Base-by-base conservation (phyloP, 1,140 invertebrate species). In the Papilio machaon region DNA sequence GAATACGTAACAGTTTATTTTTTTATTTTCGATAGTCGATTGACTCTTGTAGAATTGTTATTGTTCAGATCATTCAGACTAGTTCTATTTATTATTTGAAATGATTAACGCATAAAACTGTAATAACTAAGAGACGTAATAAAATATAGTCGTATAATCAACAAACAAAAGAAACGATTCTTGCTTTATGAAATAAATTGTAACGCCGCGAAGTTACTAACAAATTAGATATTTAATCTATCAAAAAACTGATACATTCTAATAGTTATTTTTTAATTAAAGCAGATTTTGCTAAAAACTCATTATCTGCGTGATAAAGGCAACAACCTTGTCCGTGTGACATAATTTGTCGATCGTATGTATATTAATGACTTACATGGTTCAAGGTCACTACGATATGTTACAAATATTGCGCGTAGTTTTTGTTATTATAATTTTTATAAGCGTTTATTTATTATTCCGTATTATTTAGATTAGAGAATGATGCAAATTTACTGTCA, bases 51-150 rank as follows among this genome's bases (percentile, higher is more conserved):
- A 8, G 23, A 64, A 30, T 64, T 74, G 49, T 43, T 74, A 43
- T 73, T 73, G 35, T 43, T 43, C 3, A 73, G 15, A 43, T 15
- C 35, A 17, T 6, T 54, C 23, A 30, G 23, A 13, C 5, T 54
- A 54, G 15, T 43, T 43, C 38, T 13, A 64, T 30, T 64, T 64
- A 70, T 70, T 70, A 76, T 76, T 52, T 76, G 74, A 52, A 76
- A 76, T 49, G 19, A 30, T 76, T 76, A 76, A 76, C 46, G 74
- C 74, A 76, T 76, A 76, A 54, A 76, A 15, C n/a, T 23, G 2
- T 64, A 23, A 19, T 11, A 4, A 10, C n/a, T 19, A 13, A 60
- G 43, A 60, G 2, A 60, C 8, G 8, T 60, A 23, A 60, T 19
- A 30, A 30, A 30, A 30, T 30, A 30, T 30, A 2, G 23, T 30